Evolutionary conservation across 2,888 invertebrate genomes (phyloP).

Genomic region (Neelides folsomi): DNA sequence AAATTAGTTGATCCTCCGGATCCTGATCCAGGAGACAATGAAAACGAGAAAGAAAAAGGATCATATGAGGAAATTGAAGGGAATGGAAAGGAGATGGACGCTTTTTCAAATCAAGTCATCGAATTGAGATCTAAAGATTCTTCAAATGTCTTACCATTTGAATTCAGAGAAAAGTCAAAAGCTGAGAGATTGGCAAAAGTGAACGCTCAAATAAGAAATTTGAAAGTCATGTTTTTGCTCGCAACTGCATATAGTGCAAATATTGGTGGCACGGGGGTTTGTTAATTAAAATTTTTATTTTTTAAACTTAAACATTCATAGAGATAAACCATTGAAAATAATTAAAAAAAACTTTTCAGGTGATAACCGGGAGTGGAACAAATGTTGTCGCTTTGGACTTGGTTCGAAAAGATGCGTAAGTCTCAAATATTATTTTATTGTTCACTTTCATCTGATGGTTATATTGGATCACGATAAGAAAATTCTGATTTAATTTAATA

Average conservation of each 20-base stretch:
- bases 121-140: no score
- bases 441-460: no score
- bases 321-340: neutral
- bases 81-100: no score
- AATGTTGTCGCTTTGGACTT: constrained; percentile 26
- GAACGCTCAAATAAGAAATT: constrained; percentile 16
- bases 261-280: constrained; percentile 26
- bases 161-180: no score
- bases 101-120: no score
- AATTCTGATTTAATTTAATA: constrained; percentile 7
- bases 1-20: no score
- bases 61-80: no score
- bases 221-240: constrained; percentile 28
- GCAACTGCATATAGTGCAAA: constrained; percentile 28
- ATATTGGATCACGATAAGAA: no score
- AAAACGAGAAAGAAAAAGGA: no score
- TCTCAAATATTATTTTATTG: no score
- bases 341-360: neutral
- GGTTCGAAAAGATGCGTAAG: constrained; percentile 30
- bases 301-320: neutral
- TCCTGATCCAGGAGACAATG: no score
- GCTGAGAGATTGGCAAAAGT: constrained; percentile 3
- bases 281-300: neutral
- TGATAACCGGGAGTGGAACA: constrained; percentile 26
- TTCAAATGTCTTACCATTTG: no score